Evolutionary conservation across 1,140 invertebrate species (phyloP).

Genomic region (Drosophila bocki): DNA sequence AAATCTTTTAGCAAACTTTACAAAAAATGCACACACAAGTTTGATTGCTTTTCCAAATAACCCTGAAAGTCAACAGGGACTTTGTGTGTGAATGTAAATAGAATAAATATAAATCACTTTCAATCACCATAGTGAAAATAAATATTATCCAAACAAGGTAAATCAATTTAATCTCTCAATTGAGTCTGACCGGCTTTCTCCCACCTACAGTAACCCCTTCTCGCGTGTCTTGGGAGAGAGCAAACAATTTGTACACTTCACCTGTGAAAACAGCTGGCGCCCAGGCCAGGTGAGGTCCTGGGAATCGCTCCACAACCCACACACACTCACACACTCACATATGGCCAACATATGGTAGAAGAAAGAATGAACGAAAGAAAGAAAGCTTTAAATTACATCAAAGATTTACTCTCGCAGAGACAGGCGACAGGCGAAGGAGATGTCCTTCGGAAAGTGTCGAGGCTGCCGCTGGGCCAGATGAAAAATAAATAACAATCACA

Average conservation of each 20-base stretch:
- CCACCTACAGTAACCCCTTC: constrained; percentile 7
- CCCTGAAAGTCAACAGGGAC: constrained; percentile 23
- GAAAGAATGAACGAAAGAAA: constrained; percentile 13
- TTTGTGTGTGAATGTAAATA: constrained; percentile 12
- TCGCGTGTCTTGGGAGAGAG: constrained; percentile 14
- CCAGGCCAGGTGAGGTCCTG: constrained; percentile 13
- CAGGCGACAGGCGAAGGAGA: constrained; percentile 23
- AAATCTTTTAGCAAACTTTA: not conserved
- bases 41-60: constrained; percentile 5
- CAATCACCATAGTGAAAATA: constrained; percentile 48
- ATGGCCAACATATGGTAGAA: constrained; percentile 53
- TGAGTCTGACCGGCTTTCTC: constrained; percentile 33
- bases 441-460: constrained; percentile 42
- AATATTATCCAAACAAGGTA: constrained; percentile 47
- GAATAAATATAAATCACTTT: constrained; percentile 47
- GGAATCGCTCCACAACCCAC: constrained; percentile 1
- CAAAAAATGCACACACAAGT: not conserved
- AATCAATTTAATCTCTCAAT: constrained; percentile 56
- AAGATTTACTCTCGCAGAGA: constrained; percentile 29
- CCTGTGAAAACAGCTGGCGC: constrained; percentile 48
- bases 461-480: constrained; percentile 51
- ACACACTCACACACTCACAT: constrained; percentile 15
- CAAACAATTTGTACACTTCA: constrained; percentile 55
- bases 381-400: constrained; percentile 65
- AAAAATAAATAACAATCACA: constrained; percentile 81